A percentile compares a stretch with the other conserved stretches of the same genome.
Evolutionary conservation across 2,113 vertebrate species (phyloP).

Genomic region (Protobothrops flavoviridis): DNA sequence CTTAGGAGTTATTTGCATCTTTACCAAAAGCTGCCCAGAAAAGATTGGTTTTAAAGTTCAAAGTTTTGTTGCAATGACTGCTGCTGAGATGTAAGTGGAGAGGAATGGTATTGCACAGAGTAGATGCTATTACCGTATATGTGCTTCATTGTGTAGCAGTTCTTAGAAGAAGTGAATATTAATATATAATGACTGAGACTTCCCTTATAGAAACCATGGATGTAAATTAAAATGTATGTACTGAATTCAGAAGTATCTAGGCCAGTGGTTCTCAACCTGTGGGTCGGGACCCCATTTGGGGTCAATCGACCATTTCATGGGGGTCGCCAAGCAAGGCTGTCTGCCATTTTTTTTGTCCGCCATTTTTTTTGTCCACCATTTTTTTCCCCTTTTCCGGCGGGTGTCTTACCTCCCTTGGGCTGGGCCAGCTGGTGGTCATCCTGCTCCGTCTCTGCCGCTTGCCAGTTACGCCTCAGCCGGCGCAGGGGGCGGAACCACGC

Average conservation of each 20-base stretch:
- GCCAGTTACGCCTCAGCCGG: too few relatives aligned
- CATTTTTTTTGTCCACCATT: too few relatives aligned
- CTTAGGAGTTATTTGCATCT: not conserved
- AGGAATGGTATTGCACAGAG: not conserved
- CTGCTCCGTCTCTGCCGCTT: too few relatives aligned
- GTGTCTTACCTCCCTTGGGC: too few relatives aligned
- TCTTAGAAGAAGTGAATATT: not conserved
- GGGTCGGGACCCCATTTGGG: too few relatives aligned
- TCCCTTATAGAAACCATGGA: not conserved
- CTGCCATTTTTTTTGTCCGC: too few relatives aligned
- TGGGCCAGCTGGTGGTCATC: too few relatives aligned
- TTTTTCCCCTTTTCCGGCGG: too few relatives aligned
- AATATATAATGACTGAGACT: not conserved
- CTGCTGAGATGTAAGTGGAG: not conserved
- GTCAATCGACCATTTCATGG: too few relatives aligned
- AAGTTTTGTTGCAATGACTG: not conserved
- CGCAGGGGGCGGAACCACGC: too few relatives aligned
- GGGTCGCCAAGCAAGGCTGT: too few relatives aligned
- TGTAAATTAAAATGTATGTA: not conserved
- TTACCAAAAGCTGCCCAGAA: not conserved
- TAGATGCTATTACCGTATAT: not conserved
- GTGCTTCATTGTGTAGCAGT: not conserved
- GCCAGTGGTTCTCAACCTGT: too few relatives aligned
- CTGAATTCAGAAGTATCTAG: not conserved
- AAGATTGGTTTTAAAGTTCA: not conserved